Base-by-base conservation (phyloP, 1,140 invertebrate genomes). In the Arctopsyche grandis region DNA sequence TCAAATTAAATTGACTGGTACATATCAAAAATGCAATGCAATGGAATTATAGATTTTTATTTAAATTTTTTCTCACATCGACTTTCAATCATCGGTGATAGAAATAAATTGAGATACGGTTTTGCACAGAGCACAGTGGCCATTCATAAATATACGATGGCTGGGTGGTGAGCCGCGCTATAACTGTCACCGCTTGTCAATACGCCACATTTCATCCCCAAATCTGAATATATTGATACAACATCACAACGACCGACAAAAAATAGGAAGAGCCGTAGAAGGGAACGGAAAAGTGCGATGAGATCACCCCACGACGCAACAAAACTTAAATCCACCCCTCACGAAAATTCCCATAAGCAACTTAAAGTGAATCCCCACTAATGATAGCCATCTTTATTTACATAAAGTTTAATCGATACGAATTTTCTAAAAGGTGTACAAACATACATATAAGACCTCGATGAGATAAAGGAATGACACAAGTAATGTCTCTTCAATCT, bases 201-300 rank as follows among this genome's bases (percentile, higher is more conserved):
- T 77, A 75, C 78, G 80, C 78, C 75, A 79, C 80, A 81, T 79
- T 81, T 81, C 80, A 81, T 75, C 80, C 74, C 80, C 74, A 81
- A 78, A 81, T 79, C 78, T 81, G 60, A 81, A 79, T 79, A 78
- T 81, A 81, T 81, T 79, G 80, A 79, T 81, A 77, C 80, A 77
- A 52, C 76, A 66, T 79, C 79, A 69, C 52, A 16, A 58, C n/a
- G 5, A 12, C 14, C 52, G 19, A 66, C 22, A 66, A 66, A 66
- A 66, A 26, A 24, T 12, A 12, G 63, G 9, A 66, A 66, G 21
- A 22, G 58, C 5, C 29, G 52, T 38, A 21, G 38, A 26, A 71
- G 69, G 24, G 43, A 63, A 66, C 10, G 24, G 14, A 66, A 26
- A 66, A 66, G 4, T 4, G 58, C 48, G 58, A 22, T 60, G 58